phyloP scores from a whole-genome alignment of 2,888 invertebrate genomes.

The Eristalinus aeneus region DNA sequence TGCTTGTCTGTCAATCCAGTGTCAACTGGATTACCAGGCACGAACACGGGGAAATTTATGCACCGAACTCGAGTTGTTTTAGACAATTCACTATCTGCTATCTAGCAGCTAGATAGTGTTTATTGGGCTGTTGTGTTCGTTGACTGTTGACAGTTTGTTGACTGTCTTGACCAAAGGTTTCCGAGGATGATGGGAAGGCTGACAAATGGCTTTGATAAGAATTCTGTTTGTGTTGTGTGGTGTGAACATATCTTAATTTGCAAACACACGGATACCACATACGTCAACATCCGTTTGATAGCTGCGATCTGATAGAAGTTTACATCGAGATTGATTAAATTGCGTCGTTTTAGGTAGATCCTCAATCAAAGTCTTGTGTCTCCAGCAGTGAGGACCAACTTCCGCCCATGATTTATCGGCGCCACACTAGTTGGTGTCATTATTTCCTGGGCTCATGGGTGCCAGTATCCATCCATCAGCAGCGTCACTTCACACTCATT shows the following conservation, averaged over 20 bases:
- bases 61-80: background rate
- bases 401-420: no score
- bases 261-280: background rate
- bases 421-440: no score
- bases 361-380: background rate
- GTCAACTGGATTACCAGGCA: background rate
- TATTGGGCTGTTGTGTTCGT: background rate
- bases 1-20: background rate
- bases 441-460: no score
- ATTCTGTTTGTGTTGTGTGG: background rate
- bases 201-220: background rate
- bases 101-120: background rate
- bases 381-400: no score
- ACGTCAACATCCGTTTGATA: background rate
- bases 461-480: background rate
- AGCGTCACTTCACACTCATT: background rate
- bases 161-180: background rate
- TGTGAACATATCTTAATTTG: background rate
- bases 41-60: background rate
- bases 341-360: background rate
- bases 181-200: background rate
- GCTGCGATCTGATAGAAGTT: background rate
- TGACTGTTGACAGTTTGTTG: background rate
- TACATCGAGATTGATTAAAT: background rate
- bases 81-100: background rate